Conservation (phyloP, 1,140 invertebrate species). For the Drosophila ficusphila region DNA sequence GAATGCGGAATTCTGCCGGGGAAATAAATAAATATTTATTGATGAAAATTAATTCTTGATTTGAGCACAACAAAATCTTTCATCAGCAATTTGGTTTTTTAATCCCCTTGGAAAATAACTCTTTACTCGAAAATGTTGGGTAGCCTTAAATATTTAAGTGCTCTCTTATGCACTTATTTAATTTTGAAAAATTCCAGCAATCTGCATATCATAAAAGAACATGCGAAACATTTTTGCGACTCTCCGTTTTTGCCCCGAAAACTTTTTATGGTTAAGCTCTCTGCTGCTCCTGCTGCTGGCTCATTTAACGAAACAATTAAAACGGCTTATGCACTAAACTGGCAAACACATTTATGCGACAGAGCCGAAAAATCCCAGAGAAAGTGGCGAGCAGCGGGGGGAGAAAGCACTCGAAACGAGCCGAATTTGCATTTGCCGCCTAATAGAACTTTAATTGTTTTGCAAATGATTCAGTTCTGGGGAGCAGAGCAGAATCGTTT, state of each 20-base stretch:
- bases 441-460: constrained; percentile 82
- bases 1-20: no score
- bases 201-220: constrained; percentile 64
- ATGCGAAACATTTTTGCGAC: constrained; percentile 41
- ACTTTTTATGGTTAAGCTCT: constrained; percentile 34
- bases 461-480: constrained; percentile 41
- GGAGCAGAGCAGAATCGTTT: constrained; percentile 22
- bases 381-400: constrained; percentile 16
- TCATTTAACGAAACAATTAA: constrained; percentile 82
- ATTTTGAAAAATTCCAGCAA: constrained; percentile 33
- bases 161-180: constrained; percentile 10
- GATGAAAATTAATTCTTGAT: neutral
- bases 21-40: neutral
- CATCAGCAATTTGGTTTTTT: no score
- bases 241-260: constrained; percentile 8
- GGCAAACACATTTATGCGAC: constrained; percentile 60
- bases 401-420: constrained; percentile 24
- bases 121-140: neutral
- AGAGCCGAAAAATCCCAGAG: constrained; percentile 39
- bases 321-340: constrained; percentile 71
- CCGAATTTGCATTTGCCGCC: constrained; percentile 74
- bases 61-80: no score
- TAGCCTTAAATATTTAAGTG: constrained; percentile 16
- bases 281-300: constrained; percentile 32
- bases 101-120: neutral